Conservation (phyloP, 1,140 invertebrate genomes). For the Neodiprion fabricii region DNA sequence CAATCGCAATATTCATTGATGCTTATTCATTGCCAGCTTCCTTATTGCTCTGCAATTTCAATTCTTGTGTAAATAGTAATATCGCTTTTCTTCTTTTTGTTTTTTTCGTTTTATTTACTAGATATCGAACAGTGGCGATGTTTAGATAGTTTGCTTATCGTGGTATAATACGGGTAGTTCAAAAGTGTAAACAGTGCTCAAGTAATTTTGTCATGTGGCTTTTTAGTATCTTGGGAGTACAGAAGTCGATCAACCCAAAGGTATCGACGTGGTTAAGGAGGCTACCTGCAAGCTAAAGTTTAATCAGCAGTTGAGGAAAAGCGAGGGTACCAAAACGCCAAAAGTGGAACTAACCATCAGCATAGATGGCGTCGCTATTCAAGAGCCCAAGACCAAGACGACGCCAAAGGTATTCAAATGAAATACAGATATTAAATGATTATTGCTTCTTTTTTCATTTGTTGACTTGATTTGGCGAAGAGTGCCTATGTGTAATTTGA, state of each 20-base stretch:
- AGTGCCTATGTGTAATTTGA: conserved; percentile 18
- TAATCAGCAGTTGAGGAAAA: conserved; percentile 90
- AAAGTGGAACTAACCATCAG: conserved; percentile 95
- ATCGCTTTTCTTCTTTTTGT: no score
- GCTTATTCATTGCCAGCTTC: no score
- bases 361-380: conserved; percentile 94
- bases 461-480: neutral
- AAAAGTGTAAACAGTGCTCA: no score
- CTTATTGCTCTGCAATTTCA: no score
- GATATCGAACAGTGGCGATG: no score
- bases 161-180: no score
- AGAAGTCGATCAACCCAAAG: conserved; percentile 93
- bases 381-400: conserved; percentile 69
- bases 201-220: neutral
- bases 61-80: no score
- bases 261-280: conserved; percentile 96
- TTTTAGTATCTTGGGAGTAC: conserved; percentile 92
- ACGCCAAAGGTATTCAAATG: conserved; percentile 48
- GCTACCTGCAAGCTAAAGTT: conserved; percentile 95
- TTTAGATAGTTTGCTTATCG: no score
- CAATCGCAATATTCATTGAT: no score
- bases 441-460: conserved; percentile 17
- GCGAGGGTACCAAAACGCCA: conserved; percentile 89
- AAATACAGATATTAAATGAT: no score
- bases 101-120: no score